Percentiles rank a stretch among this genome's conserved stretches.
Conservation (phyloP, 2,888 invertebrate genomes). For the Ptychoptera albimana region DNA sequence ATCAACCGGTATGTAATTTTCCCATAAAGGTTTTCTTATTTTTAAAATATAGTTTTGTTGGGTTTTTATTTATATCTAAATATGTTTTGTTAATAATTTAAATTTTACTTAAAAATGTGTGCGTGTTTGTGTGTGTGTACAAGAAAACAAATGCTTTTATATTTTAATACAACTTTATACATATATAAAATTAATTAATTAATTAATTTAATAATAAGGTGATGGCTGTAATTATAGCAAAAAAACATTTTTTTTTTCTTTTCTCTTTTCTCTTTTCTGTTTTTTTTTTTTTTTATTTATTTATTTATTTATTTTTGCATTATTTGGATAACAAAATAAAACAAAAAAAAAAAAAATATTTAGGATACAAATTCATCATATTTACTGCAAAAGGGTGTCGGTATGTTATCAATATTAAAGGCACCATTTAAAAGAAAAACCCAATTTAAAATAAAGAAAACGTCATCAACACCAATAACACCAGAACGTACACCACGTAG, state of each 20-base stretch:
- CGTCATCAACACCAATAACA: conserved; percentile 20
- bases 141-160: no score
- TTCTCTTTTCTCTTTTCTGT: no score
- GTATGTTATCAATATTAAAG: conserved; percentile 26
- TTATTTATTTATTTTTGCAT: no score
- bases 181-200: not conserved
- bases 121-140: no score
- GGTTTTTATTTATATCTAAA: not conserved
- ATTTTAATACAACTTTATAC: not conserved
- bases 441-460: conserved; percentile 21
- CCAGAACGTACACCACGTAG: conserved; percentile 20
- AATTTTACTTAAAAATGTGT: not conserved
- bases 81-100: not conserved
- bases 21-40: not conserved
- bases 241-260: no score
- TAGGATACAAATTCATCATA: not conserved
- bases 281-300: no score
- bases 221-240: no score
- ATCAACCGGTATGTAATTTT: conserved; percentile 42
- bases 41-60: not conserved
- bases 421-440: conserved; percentile 17
- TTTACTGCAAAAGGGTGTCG: conserved; percentile 23
- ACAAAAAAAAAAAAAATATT: no score
- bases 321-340: no score
- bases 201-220: no score